Evolutionary conservation across 2,888 invertebrate species (phyloP).

Genomic region (Yponomeuta evonymella): DNA sequence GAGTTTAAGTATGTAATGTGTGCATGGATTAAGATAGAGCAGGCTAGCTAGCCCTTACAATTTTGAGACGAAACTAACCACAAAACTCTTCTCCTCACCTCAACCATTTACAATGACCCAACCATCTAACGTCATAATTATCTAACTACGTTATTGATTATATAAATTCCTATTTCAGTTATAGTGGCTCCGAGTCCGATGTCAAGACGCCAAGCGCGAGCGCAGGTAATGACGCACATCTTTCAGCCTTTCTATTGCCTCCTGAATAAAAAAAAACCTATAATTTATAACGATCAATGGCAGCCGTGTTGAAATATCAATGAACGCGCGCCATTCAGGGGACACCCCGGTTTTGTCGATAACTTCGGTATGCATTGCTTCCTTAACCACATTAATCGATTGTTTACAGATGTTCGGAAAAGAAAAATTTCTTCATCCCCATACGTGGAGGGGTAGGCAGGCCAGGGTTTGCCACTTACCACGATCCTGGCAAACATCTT

Average conservation of each 20-base stretch:
- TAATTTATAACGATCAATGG: slow-evolving; percentile 13
- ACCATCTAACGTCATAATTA: neutral
- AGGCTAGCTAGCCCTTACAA: too few relatives aligned
- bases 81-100: neutral
- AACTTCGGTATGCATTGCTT: neutral
- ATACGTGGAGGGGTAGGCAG: too few relatives aligned
- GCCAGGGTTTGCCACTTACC: too few relatives aligned
- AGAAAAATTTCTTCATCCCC: too few relatives aligned
- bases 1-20: too few relatives aligned
- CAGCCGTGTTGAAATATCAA: slow-evolving; percentile 19
- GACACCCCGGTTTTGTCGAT: neutral
- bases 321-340: slow-evolving; percentile 11
- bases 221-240: neutral
- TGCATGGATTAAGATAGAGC: too few relatives aligned
- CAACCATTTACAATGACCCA: neutral
- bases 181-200: neutral
- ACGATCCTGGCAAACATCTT: too few relatives aligned
- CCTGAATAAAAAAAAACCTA: slow-evolving; percentile 8
- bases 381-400: neutral
- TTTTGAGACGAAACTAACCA: too few relatives aligned
- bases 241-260: slow-evolving; percentile 10
- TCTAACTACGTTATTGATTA: neutral
- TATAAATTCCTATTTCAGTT: slow-evolving; percentile 15
- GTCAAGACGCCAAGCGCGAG: neutral
- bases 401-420: neutral